Base-by-base conservation (phyloP, 2,797 vertebrate genomes). In the Clarias laeviceps region DNA sequence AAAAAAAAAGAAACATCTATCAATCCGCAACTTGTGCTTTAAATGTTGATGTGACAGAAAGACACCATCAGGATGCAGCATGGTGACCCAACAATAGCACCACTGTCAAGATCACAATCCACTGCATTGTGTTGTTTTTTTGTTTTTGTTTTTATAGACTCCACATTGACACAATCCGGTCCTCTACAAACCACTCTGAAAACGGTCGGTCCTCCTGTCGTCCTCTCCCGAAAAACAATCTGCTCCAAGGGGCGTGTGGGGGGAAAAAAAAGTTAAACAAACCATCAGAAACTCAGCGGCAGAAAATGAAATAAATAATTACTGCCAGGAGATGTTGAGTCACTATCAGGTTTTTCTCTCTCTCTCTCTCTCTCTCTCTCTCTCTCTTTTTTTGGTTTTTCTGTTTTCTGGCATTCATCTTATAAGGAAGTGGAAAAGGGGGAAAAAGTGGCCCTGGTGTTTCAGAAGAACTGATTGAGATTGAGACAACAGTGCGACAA, bases 321-420 rank as follows among this genome's bases (percentile, higher is more conserved):
- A 77, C 79, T 77, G 89, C 88, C 87, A 90, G 87, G 90, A 92
- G 88, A 86, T 40, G 82, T 87, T 93, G 92, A 94, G 88, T 94
- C 93, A 93, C 91, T 84, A 70, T 86, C 76, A 54, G 18, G 69
- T 88, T 89, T 87, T 84, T 83, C 74, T 87, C 85, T 66, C 68
- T 86, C 34, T 20, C 8, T 57, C 22, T 37, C 18, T n/a, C 72
- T 74, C 27, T 56, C 9, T 57, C 24, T 37, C 18, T n/a, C 45
- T 74, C 8, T 56, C 9, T n/a, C 57, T 34, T 78, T 65, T 85
- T 68, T 80, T 56, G 50, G 34, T 83, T 85, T 88, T 85, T 89
- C 64, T 45, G 27, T 56, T 59, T 82, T 64, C 66, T 82, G 20
- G 84, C 68, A 20, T 20, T 80, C 29, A 64, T 68, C 79, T 86